phyloP scores from a whole-genome alignment of 1,140 invertebrate species.

The Drosophila trapezifrons region DNA sequence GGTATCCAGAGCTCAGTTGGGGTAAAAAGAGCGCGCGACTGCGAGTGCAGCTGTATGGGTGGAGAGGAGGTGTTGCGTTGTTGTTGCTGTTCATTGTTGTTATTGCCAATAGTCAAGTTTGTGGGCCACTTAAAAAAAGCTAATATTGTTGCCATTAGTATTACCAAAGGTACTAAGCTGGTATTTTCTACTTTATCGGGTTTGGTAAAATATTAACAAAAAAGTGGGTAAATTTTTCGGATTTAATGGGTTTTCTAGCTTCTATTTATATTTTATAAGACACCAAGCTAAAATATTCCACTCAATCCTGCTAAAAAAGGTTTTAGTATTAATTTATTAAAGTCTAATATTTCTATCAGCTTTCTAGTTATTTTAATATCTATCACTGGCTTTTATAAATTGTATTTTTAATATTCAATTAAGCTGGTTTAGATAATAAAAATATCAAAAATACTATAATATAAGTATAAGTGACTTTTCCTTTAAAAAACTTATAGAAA shows the following conservation, averaged over 20 bases:
- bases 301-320: too few species aligned
- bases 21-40: constrained; percentile 1
- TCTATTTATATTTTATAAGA: too few species aligned
- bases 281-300: not conserved
- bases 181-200: constrained; percentile 38
- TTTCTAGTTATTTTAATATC: too few species aligned
- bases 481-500: too few species aligned
- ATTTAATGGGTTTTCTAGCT: too few species aligned
- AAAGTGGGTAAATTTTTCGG: not conserved
- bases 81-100: constrained; percentile 40
- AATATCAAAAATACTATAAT: too few species aligned
- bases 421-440: too few species aligned
- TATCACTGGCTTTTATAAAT: too few species aligned
- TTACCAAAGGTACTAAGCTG: constrained; percentile 17
- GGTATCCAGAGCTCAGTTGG: constrained; percentile 5
- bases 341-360: too few species aligned
- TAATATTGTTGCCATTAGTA: constrained; percentile 37
- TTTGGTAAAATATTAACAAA: constrained; percentile 1
- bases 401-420: too few species aligned
- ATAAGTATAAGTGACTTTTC: too few species aligned
- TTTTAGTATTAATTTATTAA: too few species aligned
- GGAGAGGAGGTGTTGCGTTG: constrained; percentile 24
- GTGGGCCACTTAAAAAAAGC: constrained; percentile 44
- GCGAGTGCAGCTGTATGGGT: constrained; percentile 6
- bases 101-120: constrained; percentile 40